Evolutionary conservation across 2,888 invertebrate genomes (phyloP).

Genomic region (Blastobasis adustella): DNA sequence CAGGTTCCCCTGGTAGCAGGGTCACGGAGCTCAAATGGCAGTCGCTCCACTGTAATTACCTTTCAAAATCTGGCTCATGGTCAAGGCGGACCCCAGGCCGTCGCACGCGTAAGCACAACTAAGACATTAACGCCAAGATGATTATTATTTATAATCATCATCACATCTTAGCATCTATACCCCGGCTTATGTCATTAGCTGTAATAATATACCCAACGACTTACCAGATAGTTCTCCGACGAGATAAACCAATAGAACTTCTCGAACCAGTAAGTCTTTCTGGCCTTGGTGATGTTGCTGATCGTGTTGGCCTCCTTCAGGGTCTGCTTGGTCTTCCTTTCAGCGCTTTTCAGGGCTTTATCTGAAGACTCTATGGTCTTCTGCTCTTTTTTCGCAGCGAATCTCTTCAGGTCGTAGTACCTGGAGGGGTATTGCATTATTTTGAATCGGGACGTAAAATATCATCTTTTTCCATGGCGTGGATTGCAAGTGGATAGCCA

Average conservation of each 20-base stretch:
- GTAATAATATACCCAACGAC: conserved; percentile 6
- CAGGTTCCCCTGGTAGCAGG: too few species aligned
- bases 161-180: too few species aligned
- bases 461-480: too few species aligned
- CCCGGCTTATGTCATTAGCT: not conserved
- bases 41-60: too few species aligned
- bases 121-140: too few species aligned
- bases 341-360: conserved; percentile 96
- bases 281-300: conserved; percentile 93
- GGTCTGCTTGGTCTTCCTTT: conserved; percentile 94
- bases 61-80: too few species aligned
- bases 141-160: too few species aligned
- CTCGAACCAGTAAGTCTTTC: conserved; percentile 99
- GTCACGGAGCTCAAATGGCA: too few species aligned
- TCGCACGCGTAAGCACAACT: too few species aligned
- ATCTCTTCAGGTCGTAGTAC: conserved; percentile 93
- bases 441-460: too few species aligned
- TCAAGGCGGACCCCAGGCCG: too few species aligned
- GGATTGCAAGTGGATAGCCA: too few species aligned
- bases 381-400: conserved; percentile 94
- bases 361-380: conserved; percentile 95
- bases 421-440: conserved; percentile 41
- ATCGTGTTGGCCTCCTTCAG: conserved; percentile 94
- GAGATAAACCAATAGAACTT: conserved; percentile 99
- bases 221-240: conserved; percentile 90